These are phyloP conservation scores for Tachysurus fulvidraco DNA, from an alignment of 2,113 vertebrate genomes.

Conservation along the genomic window DNA sequence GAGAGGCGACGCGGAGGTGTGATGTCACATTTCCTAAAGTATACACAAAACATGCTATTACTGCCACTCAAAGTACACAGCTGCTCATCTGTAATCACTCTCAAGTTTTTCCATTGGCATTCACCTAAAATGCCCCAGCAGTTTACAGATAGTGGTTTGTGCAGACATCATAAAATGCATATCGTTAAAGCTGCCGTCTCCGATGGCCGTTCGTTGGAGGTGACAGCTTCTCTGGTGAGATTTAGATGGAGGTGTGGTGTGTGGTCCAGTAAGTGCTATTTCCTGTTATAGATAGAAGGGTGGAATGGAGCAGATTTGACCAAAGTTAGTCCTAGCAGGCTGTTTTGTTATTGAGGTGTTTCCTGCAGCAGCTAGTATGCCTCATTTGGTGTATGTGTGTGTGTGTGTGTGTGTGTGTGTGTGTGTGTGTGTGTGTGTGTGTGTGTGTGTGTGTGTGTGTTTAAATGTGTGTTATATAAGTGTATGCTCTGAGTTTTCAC, in stretches of 20 bases:
- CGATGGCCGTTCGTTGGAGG: background rate
- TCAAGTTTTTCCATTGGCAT: background rate
- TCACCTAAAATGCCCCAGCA: constrained; percentile 1
- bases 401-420: constrained; percentile 18
- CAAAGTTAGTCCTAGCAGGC: constrained; percentile 30
- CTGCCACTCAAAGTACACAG: background rate
- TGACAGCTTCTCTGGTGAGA: constrained; percentile 1
- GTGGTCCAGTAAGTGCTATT: constrained; percentile 22
- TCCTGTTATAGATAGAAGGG: constrained; percentile 27
- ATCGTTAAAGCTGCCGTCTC: background rate
- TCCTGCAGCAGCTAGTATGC: constrained; percentile 30
- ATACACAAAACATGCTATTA: constrained; percentile 11
- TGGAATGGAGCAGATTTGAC: background rate
- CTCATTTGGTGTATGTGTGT: constrained; percentile 18
- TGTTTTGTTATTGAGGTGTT: constrained; percentile 34
- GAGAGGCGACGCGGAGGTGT: background rate
- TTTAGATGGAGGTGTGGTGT: constrained; percentile 31
- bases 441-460: background rate
- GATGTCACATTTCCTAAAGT: constrained; percentile 13
- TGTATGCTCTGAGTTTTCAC: background rate
- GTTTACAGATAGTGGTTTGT: constrained; percentile 1
- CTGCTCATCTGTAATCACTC: constrained; percentile 3
- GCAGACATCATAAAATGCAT: background rate
- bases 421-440: background rate
- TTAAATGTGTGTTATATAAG: background rate